Base-by-base conservation (phyloP, 2,113 vertebrate genomes). In the Nothobranchius furzeri region DNA sequence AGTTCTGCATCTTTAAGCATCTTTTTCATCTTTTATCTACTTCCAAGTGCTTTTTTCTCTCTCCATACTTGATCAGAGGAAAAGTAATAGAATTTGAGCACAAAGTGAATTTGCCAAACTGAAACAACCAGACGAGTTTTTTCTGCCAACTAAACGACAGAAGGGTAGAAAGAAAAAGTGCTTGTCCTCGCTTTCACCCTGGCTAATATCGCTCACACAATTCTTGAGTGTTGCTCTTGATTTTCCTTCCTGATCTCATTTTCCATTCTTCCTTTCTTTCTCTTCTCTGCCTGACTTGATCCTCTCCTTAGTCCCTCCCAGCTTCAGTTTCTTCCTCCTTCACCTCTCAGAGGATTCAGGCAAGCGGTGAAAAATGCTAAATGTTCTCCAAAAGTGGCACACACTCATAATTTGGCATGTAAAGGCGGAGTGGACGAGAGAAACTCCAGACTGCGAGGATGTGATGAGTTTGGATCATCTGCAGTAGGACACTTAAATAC, bases 101-200 rank as follows among this genome's bases (percentile, higher is more conserved):
- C 76, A 84, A 85, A 88, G 81, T 64, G 85, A 83, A 82, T 60
- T 77, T 84, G 85, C 86, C 81, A 88, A 87, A 80, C 83, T 86
- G 85, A 66, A 88, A 87, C 82, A 90, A 90, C 88, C 84, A 71
- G 59, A 74, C 63, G 20, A 83, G 75, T 68, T 36, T 48, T 47
- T 58, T 68, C 69, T 91, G 88, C 89, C 86, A 88, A 88, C 52
- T 67, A 79, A 85, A 81, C 77, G 86, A 89, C 86, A 89, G 84
- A 85, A 83, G 83, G 75, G 64, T 74, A 60, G 70, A 84, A 83
- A 84, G 82, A 89, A 84, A 68, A 88, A 87, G 75, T 37, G 76
- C 83, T 85, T 86, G 88, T 89, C 89, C 89, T 87, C 85, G 53
- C 79, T 78, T 85, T 89, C 88, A 88, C 89, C 88, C 88, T 72